Evolutionary conservation across 2,888 invertebrate species (phyloP), one percentile per base, ranked within the genome.

Genomic region (Caenorhabditis doughertyi): DNA sequence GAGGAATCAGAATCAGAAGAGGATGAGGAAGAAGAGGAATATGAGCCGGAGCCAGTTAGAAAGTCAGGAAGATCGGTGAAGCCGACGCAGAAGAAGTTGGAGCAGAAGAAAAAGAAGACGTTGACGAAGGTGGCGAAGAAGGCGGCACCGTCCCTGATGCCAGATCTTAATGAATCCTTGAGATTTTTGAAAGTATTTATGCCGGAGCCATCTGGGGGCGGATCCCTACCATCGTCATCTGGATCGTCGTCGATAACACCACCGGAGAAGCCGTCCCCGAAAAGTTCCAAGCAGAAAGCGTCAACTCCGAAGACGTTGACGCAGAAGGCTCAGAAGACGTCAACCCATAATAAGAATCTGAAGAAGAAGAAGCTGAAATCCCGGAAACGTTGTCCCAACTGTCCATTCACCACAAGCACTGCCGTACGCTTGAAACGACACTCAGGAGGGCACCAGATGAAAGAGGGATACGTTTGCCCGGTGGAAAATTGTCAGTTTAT

Each of bases 361-460:
- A n/a, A n/a, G n/a, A n/a, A n/a, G n/a, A n/a, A n/a, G n/a, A n/a
- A n/a, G n/a, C n/a, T n/a, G n/a, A n/a, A 21, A 39, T 16, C 9
- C 16, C 39, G 39, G 18, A 64, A 44, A 7, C 44, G 65, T 1
- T 87, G 86, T 51, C 51, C 82, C 0, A 71, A 82, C 29, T 88
- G 88, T 32, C 84, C 84, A 18, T 81, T 64, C 35, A 18, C 44
- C 8, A 58, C 72, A 0, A 67, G 58, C 2, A 55, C 82, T 1
- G 27, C 32, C 0, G 25, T 53, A n/a, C 64, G 77, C 7, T 47
- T 84, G 11, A 53, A 56, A 13, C 29, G 67, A 5, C 84, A 84
- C 29, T 25, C n/a, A 3, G 27, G 16, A 16, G 84, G 84, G 18
- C 84, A 84, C 29, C 23, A 35, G 3, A 27, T 81, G 9, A 25